phyloP scores from a whole-genome alignment of 1,140 invertebrate species.

The Ctenoplectra terminalis region DNA sequence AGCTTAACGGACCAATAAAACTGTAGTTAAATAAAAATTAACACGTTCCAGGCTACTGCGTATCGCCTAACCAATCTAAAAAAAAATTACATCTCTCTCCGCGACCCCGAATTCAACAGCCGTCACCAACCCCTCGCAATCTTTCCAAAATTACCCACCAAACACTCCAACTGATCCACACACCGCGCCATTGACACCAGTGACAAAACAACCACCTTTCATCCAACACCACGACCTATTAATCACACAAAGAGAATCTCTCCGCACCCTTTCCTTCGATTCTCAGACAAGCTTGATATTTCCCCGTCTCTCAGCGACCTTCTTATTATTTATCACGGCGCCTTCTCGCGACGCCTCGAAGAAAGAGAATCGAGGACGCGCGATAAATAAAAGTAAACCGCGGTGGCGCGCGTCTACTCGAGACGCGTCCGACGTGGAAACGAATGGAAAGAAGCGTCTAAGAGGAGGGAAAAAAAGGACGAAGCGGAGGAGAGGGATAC shows the following conservation, averaged over 20 bases:
- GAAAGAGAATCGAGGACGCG: conserved; percentile 25
- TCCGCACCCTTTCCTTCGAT: background rate
- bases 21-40: no score
- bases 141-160: background rate
- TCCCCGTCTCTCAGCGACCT: background rate
- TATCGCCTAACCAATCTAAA: no score
- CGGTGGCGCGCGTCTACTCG: background rate
- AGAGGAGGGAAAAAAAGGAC: background rate
- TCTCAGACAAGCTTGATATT: conserved; percentile 12
- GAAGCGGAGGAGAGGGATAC: background rate
- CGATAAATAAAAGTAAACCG: conserved; percentile 53
- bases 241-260: conserved; percentile 14
- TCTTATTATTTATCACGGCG: conserved; percentile 34
- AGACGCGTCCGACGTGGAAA: background rate
- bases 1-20: no score
- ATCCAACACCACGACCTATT: background rate
- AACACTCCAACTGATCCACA: background rate
- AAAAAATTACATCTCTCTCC: background rate
- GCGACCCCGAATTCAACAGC: no score
- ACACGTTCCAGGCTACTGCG: no score
- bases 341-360: background rate
- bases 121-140: no score
- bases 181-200: background rate
- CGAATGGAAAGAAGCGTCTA: conserved; percentile 4
- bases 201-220: background rate